Evolutionary conservation across 2,113 vertebrate species (phyloP), one percentile per base, ranked within the genome.

Genomic region (Stomatorhinus ivindoensis): DNA sequence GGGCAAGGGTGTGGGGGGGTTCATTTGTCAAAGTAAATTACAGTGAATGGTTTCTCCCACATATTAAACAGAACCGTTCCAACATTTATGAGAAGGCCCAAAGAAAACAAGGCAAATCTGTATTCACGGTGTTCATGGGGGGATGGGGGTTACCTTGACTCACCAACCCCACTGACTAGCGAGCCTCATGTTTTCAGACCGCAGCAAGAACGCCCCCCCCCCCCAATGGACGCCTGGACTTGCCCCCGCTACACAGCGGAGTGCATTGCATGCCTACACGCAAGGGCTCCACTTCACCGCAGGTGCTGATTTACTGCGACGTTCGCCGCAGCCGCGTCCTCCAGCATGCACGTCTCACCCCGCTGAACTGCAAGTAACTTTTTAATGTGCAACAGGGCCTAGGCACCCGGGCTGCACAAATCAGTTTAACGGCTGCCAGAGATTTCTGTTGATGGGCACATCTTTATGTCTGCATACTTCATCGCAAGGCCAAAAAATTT

Each of bases 11-110:
- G 82, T 2, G 82, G 82, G 91, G 94, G 94, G 95, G 95, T 96
- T 95, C 94, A 94, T 97, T 96, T 96, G 95, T 91, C 87, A 91
- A 1, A 94, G 93, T 93, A 96, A 96, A 96, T 96, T 95, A 96
- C 94, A 95, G 91, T 95, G 94, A 94, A 95, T 85, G 58, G 48
- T 87, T 89, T 86, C 82, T 86, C 95, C 95, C 95, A 95, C 95
- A 94, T 92, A 95, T 95, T 94, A 94, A 94, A 93, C 93, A 94
- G 93, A 93, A 91, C 90, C 92, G 94, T 93, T 95, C 95, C 94
- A 85, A 69, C 35, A 86, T 88, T 65, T 69, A 88, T 87, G 50
- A 87, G 51, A 87, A 55, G 46, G 53, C 44, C 53, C 19, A 85
- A 90, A 73, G 39, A 47, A 90, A 50, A 31, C 42, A 82, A 82